Evolutionary conservation across 2,888 invertebrate species (phyloP), one percentile per base, ranked within the genome.

Genomic region (Parnassius orleans): DNA sequence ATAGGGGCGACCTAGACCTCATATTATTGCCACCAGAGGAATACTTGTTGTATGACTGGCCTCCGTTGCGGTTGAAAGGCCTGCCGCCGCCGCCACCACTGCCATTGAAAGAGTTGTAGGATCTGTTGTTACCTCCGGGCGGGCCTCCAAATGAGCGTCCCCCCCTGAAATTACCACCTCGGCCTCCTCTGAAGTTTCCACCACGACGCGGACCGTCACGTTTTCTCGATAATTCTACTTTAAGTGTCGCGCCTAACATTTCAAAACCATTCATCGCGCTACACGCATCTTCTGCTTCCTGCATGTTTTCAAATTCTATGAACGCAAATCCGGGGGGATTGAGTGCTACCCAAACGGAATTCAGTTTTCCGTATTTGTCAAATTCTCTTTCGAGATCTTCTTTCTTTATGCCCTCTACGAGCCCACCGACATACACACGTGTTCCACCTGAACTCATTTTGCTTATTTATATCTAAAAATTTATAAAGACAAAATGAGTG

Each of bases 311-410:
- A 89, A 97, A 98, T 92, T 98, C 97, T 84, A 98, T 96, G 92
- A 98, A 98, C 69, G 97, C 98, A 90, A 98, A 98, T 79, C 98
- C 97, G 72, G 97, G 97, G 72, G 98, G 98, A 90, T 98, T 97
- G 86, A 97, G 96, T 72, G 98, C 97, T 74, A 96, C 97, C 97
- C 97, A 98, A 70, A 97, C 97, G 74, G 96, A 96, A 91, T 96
- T 97, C 73, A 98, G 93, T 92, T 97, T 97, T 74, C 98, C 98
- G 87, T 95, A 98, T 92, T 97, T 97, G 78, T 96, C 96, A 86
- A 98, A 98, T 88, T 97, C 96, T 80, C 94, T 93, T 86, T 98
- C 97, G 70, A 98, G 92, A 86, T 98, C 97, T 88, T 98, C 98
- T 83, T 97, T 97, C 91, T 97, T 97, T 83, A 97, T 95, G 82